These are phyloP conservation scores for Orestias chungarensis DNA, from an alignment of 2,797 vertebrate genomes.

Conservation along the genomic window DNA sequence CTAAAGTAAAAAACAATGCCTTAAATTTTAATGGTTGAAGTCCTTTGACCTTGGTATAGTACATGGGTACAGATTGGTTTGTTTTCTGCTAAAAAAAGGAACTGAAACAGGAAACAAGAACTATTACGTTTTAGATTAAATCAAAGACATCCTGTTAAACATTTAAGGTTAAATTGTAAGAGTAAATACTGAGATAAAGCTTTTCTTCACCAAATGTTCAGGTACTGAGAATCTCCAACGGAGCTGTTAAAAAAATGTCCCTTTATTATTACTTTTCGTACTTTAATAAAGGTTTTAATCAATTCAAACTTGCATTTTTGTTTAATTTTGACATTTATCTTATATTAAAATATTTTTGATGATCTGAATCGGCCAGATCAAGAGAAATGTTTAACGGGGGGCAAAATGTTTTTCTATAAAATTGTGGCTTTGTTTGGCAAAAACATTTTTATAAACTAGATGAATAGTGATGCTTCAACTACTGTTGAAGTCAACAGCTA, in stretches of 20 bases:
- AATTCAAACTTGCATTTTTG: neutral
- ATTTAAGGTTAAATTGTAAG: neutral
- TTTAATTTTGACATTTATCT: neutral
- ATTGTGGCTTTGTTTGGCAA: neutral
- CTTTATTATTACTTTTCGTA: neutral
- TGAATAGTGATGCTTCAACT: constrained; percentile 11
- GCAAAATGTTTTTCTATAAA: neutral
- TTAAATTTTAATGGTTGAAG: too few species aligned
- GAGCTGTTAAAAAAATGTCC: neutral
- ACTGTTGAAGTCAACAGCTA: constrained; percentile 34
- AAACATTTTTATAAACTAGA: neutral
- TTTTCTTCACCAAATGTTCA: neutral
- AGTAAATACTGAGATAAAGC: neutral
- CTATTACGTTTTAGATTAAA: too few species aligned
- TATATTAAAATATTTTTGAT: neutral
- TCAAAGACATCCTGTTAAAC: too few species aligned
- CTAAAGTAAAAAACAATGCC: too few species aligned
- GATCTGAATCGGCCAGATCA: neutral
- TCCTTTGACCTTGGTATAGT: too few species aligned
- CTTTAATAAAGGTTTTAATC: neutral
- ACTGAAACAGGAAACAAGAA: neutral
- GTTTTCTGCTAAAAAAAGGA: neutral
- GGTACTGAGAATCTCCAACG: neutral
- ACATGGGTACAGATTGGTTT: too few species aligned
- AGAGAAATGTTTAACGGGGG: neutral